Conservation (phyloP, 2,113 vertebrate species). For the Mus musculus region DNA sequence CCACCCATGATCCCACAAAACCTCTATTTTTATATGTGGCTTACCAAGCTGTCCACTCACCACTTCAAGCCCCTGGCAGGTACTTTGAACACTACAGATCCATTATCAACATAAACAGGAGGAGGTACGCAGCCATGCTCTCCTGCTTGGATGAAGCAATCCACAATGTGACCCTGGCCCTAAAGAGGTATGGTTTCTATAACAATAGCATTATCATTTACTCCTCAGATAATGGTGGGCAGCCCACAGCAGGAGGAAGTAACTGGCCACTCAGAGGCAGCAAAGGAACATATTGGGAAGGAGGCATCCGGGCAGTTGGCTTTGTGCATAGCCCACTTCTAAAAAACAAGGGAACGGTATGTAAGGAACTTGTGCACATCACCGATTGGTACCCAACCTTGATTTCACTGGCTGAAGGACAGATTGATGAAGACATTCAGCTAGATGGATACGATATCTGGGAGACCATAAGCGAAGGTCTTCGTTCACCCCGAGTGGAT, state of each 20-base stretch:
- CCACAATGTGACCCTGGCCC: conserved; percentile 93
- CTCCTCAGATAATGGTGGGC: conserved; percentile 97
- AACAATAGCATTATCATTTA: conserved; percentile 96
- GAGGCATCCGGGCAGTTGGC: conserved; percentile 95
- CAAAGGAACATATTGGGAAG: conserved; percentile 98
- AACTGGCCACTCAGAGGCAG: conserved; percentile 98
- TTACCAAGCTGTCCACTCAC: conserved; percentile 97
- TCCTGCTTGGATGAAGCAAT: conserved; percentile 96
- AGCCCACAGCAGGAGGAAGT: conserved; percentile 94
- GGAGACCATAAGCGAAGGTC: conserved; percentile 97
- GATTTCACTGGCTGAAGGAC: conserved; percentile 94
- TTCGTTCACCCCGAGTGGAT: conserved; percentile 94
- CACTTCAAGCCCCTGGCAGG: conserved; percentile 94
- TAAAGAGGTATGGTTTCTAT: conserved; percentile 94
- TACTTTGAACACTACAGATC: conserved; percentile 95
- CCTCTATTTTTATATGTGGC: conserved; percentile 96
- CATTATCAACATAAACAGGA: conserved; percentile 93
- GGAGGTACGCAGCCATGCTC: conserved; percentile 97
- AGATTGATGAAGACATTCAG: conserved; percentile 92
- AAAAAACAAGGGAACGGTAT: conserved; percentile 92
- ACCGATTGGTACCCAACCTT: conserved; percentile 99
- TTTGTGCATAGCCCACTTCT: conserved; percentile 97
- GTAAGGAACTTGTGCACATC: conserved; percentile 95
- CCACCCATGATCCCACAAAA: conserved; percentile 90
- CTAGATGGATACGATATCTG: conserved; percentile 97